Evolutionary conservation across 2,113 vertebrate species (phyloP), one percentile per base, ranked within the genome.

Genomic region (Indri indri): DNA sequence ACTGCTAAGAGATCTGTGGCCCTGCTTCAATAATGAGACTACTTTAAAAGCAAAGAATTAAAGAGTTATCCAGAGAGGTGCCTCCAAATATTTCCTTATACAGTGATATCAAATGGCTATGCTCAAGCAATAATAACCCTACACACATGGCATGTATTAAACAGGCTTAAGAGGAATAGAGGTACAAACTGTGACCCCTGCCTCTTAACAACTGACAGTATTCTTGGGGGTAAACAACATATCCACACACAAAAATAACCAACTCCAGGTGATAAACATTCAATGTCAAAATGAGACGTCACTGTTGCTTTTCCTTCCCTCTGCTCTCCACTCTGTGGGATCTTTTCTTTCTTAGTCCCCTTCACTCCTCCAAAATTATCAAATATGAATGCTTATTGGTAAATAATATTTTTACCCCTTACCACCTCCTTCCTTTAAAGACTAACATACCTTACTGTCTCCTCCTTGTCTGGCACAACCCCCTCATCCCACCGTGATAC

Each of bases 1-100:
- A 96, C 94, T 93, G 73, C 71, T 34, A 73, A 61, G 84, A 68
- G 42, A 83, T 23, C 2, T 52, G 12, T 88, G 97, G 79, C 40
- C 77, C 52, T 83, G 65, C 74, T 97, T 97, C 61, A 91, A 89
- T 32, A 74, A 0, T 22, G 8, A 79, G 1, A 59, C 57, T 71
- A 71, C 22, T 94, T 91, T 59, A 85, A 90, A 94, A 94, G 61
- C 59, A 88, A 79, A 30, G 30, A 65, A 68, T 40, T 10, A 61
- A 61, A n/a, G 14, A 17, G 66, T 42, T 87, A 40, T 52, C 37
- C 23, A 76, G 54, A 83, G 25, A 88, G 54, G 5, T 47, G 17
- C 32, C n/a, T 74, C 47, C 8, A 85, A 86, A 65, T 71, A 84
- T 32, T 50, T 94, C 20, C 20, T 73, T 76, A 13, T n/a, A 20